Percentiles rank a stretch among this genome's conserved stretches.
Conservation (phyloP, 2,797 vertebrate genomes). For the Nannoperca obscura region DNA sequence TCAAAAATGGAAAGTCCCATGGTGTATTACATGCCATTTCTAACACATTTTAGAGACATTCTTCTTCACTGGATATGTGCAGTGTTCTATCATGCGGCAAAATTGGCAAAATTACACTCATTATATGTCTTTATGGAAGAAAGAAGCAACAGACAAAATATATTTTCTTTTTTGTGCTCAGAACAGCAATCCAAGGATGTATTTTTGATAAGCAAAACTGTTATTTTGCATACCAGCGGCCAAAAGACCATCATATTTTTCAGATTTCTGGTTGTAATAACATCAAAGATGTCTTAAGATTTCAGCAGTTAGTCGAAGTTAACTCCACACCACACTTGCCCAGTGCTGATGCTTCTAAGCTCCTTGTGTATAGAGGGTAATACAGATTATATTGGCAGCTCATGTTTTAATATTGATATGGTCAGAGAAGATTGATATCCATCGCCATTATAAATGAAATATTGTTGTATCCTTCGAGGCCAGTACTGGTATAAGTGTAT, state of each 20-base stretch:
- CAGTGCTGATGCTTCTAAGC: not conserved
- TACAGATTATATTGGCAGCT: not conserved
- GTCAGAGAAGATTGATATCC: not conserved
- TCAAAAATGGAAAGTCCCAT: not conserved
- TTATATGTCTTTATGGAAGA: conserved; percentile 8
- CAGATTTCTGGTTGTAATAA: not conserved
- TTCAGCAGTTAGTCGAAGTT: not conserved
- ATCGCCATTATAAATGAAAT: not conserved
- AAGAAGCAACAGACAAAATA: not conserved
- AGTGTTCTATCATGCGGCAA: conserved; percentile 7
- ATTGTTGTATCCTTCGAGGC: not conserved
- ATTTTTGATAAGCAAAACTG: not conserved
- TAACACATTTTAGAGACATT: conserved; percentile 21
- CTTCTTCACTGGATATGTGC: not conserved
- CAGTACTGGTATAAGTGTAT: not conserved
- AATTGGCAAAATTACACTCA: conserved; percentile 25
- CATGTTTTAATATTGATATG: not conserved
- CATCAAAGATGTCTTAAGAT: not conserved
- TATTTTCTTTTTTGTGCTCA: not conserved
- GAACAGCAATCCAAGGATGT: not conserved
- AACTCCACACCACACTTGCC: not conserved
- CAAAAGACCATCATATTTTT: not conserved
- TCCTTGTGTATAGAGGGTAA: not conserved
- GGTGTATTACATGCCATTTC: conserved; percentile 10
- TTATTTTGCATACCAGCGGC: not conserved